Conservation (phyloP, 2,113 vertebrate species). For the Irena cyanogastra region DNA sequence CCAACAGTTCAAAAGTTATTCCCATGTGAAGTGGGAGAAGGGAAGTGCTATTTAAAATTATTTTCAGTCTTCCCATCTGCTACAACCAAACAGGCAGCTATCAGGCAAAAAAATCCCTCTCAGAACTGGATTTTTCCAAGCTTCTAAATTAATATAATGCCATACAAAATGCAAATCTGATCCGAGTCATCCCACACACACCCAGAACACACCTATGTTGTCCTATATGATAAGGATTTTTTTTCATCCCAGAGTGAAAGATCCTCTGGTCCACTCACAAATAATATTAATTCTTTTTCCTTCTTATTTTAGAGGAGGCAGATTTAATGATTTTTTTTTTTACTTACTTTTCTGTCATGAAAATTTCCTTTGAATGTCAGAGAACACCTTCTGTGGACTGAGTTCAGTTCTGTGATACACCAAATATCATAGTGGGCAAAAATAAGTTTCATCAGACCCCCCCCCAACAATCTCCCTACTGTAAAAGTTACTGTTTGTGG, state of each 20-base stretch:
- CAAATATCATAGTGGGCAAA: background rate
- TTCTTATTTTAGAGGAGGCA: background rate
- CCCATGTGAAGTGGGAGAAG: background rate
- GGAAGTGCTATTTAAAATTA: background rate
- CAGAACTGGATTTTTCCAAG: background rate
- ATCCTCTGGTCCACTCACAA: background rate
- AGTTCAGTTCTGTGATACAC: background rate
- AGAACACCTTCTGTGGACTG: background rate
- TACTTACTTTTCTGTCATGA: background rate
- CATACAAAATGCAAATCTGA: background rate
- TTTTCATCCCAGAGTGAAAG: background rate
- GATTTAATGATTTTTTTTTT: background rate
- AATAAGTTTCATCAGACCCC: background rate
- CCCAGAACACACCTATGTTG: background rate
- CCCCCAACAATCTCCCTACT: background rate
- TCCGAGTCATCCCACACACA: background rate
- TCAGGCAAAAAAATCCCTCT: background rate
- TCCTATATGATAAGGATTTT: background rate
- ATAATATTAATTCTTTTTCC: background rate
- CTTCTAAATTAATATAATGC: background rate
- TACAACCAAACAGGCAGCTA: background rate
- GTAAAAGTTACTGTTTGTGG: background rate
- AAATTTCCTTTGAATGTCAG: background rate
- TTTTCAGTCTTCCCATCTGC: background rate
- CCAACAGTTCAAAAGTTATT: background rate